phyloP scores from a whole-genome alignment of 2,888 invertebrate genomes.

The Leuctra nigra region DNA sequence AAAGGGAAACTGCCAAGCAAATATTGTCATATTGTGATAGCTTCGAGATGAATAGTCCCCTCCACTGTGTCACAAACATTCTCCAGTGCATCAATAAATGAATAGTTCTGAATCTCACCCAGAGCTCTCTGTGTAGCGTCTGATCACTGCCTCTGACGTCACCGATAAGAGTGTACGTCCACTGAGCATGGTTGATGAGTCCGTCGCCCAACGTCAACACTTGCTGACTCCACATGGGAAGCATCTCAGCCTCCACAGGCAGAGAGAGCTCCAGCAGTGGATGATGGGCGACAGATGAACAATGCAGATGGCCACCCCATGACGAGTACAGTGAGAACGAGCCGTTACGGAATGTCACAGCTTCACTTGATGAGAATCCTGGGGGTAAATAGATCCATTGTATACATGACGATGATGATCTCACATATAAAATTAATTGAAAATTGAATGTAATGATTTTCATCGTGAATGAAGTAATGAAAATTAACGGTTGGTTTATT shows the following conservation, averaged over 20 bases:
- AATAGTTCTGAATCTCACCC: too few species aligned
- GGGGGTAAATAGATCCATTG: slow-evolving; percentile 29
- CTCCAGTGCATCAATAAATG: too few species aligned
- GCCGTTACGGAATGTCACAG: slow-evolving; percentile 69
- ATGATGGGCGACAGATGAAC: slow-evolving; percentile 73
- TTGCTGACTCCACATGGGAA: slow-evolving; percentile 85
- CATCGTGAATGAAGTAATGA: slow-evolving; percentile 1
- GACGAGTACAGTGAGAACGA: slow-evolving; percentile 69
- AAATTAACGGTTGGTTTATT: neutral
- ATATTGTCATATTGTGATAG: too few species aligned
- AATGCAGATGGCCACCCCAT: slow-evolving; percentile 66
- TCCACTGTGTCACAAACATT: too few species aligned
- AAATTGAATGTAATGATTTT: neutral
- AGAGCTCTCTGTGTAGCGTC: slow-evolving; percentile 57
- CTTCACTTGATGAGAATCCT: slow-evolving; percentile 64
- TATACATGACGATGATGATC: neutral
- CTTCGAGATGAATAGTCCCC: too few species aligned
- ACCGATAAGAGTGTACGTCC: slow-evolving; percentile 73
- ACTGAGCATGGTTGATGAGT: slow-evolving; percentile 70
- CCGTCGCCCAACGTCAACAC: slow-evolving; percentile 68
- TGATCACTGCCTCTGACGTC: slow-evolving; percentile 81
- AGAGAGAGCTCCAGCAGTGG: slow-evolving; percentile 75
- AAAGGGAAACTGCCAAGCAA: too few species aligned
- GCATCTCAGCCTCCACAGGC: slow-evolving; percentile 84
- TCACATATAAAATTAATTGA: neutral